Conservation (phyloP, 2,888 invertebrate genomes). For the Drosophila leonis region DNA sequence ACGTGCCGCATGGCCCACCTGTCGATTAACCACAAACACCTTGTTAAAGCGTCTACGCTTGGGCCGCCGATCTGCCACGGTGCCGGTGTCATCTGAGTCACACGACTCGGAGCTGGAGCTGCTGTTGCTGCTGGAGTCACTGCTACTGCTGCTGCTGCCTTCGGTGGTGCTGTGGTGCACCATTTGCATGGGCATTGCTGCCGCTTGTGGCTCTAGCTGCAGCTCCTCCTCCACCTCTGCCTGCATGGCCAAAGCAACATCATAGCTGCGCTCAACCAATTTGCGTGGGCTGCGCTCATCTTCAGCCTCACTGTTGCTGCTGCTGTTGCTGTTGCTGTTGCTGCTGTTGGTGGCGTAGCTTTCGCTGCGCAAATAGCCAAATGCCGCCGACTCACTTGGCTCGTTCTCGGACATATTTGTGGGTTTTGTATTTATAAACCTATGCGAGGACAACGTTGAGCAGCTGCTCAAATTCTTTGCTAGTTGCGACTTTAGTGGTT, state of each 20-base stretch:
- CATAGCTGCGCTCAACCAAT: constrained; percentile 81
- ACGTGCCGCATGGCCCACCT: constrained; percentile 52
- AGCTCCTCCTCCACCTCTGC: constrained; percentile 3
- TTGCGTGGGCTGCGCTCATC: constrained; percentile 55
- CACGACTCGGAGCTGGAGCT: constrained; percentile 85
- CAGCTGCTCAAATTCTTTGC: constrained; percentile 58
- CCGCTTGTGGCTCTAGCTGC: neutral
- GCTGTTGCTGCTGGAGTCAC: constrained; percentile 75
- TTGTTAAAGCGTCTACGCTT: constrained; percentile 88
- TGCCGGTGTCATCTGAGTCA: constrained; percentile 87
- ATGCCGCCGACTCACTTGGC: constrained; percentile 23
- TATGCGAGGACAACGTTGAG: constrained; percentile 44
- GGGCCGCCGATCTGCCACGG: constrained; percentile 86
- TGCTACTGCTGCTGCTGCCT: constrained; percentile 73
- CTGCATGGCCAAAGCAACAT: constrained; percentile 71
- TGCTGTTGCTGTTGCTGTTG: constrained; percentile 45
- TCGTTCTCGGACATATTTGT: constrained; percentile 52
- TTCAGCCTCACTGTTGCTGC: constrained; percentile 49
- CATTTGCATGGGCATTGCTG: constrained; percentile 24
- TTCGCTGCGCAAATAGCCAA: constrained; percentile 68
- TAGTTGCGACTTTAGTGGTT: constrained; percentile 44
- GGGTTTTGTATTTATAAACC: constrained; percentile 39
- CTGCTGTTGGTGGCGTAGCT: constrained; percentile 61
- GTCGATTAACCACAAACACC: constrained; percentile 89
- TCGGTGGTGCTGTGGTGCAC: constrained; percentile 67